Conservation (phyloP, 2,797 vertebrate genomes). For the Acipenser transmontanus region DNA sequence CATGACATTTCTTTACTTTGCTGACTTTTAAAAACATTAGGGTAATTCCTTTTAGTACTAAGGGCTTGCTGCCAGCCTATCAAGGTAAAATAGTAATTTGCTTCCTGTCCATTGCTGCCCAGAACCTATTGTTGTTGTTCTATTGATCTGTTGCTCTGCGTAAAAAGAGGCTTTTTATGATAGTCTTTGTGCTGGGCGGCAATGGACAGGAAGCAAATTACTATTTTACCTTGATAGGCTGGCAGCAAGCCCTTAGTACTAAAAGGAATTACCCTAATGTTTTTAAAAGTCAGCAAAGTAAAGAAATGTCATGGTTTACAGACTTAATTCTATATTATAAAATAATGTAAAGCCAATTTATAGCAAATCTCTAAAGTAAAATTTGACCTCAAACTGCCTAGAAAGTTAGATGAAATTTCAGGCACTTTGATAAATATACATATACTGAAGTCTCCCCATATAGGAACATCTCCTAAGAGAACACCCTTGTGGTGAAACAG, state of each 20-base stretch:
- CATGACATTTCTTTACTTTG: neutral
- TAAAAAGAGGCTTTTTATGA: too few species aligned
- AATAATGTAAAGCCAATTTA: too few species aligned
- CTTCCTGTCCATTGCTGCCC: slow-evolving; percentile 51
- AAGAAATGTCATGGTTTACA: neutral
- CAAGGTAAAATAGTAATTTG: slow-evolving; percentile 58
- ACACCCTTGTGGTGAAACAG: too few species aligned
- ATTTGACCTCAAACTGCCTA: too few species aligned
- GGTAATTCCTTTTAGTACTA: slow-evolving; percentile 36
- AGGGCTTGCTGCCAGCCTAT: slow-evolving; percentile 40
- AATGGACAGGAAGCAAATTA: slow-evolving; percentile 55
- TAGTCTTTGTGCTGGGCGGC: too few species aligned
- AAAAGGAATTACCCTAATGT: slow-evolving; percentile 36
- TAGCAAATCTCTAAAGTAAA: too few species aligned
- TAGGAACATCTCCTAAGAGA: too few species aligned
- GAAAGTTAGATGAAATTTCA: too few species aligned
- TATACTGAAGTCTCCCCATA: too few species aligned
- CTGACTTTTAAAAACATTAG: slow-evolving; percentile 16
- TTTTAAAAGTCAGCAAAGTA: neutral
- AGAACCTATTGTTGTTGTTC: too few species aligned
- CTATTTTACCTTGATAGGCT: slow-evolving; percentile 51
- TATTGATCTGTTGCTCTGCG: too few species aligned
- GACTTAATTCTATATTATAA: neutral
- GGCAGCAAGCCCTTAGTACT: slow-evolving; percentile 33
- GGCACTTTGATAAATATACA: too few species aligned